Percentiles rank a stretch among this genome's conserved stretches.
Evolutionary conservation across 2,888 invertebrate species (phyloP).

Genomic region (Siphlonurus alternatus): DNA sequence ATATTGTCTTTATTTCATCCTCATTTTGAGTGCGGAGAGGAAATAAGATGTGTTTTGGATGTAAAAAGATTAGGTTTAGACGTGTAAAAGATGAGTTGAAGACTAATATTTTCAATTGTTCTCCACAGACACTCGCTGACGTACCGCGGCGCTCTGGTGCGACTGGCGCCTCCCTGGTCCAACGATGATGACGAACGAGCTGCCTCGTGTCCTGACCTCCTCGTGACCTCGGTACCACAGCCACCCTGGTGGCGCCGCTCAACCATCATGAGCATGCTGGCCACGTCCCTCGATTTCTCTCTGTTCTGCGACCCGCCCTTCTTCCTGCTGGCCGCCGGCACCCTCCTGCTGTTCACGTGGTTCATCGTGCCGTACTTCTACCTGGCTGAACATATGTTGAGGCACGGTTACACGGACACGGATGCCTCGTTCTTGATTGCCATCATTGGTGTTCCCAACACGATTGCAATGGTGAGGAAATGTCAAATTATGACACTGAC

Average conservation of each 20-base stretch:
- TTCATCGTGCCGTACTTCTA: conserved; percentile 89
- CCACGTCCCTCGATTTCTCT: conserved; percentile 53
- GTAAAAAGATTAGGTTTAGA: no score
- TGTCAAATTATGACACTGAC: neutral
- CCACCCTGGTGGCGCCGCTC: neutral
- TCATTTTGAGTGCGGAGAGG: no score
- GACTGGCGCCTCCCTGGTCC: neutral
- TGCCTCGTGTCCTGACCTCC: conserved; percentile 66
- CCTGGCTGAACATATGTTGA: conserved; percentile 56
- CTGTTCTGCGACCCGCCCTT: conserved; percentile 59
- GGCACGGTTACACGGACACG: conserved; percentile 48
- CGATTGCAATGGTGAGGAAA: conserved; percentile 33
- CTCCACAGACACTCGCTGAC: conserved; percentile 51
- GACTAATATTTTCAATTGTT: no score
- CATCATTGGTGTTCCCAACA: conserved; percentile 73
- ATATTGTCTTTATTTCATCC: no score
- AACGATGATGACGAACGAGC: conserved; percentile 32
- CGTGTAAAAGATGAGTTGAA: no score
- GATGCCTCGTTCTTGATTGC: conserved; percentile 69
- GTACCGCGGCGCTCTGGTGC: conserved; percentile 63
- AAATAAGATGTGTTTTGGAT: no score
- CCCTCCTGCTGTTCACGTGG: conserved; percentile 82
- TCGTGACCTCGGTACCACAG: neutral
- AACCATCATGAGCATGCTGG: neutral
- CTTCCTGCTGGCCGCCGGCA: conserved; percentile 66